phyloP scores from a whole-genome alignment of 2,888 invertebrate species.

The Eretmocerus hayati region DNA sequence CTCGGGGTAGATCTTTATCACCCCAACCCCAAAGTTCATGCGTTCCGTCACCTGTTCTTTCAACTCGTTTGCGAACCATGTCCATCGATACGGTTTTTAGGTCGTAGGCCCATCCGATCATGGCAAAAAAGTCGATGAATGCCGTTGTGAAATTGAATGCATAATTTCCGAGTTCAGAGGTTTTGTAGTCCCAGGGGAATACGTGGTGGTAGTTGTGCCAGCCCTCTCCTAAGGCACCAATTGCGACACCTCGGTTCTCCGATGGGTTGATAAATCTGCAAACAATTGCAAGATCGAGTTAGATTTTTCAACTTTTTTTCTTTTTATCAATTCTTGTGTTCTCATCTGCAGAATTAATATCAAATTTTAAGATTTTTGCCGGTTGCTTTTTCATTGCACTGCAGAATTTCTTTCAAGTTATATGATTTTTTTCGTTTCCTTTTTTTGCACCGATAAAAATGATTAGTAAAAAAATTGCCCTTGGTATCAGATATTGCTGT shows the following conservation, averaged over 20 bases:
- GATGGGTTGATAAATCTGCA: conserved; percentile 68
- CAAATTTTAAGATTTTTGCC: no score
- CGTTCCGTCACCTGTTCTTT: conserved; percentile 68
- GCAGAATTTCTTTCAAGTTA: no score
- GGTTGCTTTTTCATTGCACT: no score
- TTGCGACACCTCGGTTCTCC: conserved; percentile 68
- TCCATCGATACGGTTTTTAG: conserved; percentile 70
- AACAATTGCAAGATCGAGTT: background rate
- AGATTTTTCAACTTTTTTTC: no score
- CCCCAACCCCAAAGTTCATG: conserved; percentile 68
- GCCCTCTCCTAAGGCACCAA: conserved; percentile 75
- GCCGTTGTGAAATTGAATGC: conserved; percentile 51
- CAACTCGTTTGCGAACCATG: conserved; percentile 61
- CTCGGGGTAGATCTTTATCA: conserved; percentile 39
- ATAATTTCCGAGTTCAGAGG: conserved; percentile 79
- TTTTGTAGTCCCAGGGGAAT: conserved; percentile 89
- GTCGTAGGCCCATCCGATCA: conserved; percentile 82
- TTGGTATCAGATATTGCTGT: no score
- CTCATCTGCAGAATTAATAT: no score
- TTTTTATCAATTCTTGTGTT: no score
- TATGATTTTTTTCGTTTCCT: no score
- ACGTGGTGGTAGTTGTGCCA: conserved; percentile 89
- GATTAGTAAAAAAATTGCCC: background rate
- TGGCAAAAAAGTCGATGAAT: conserved; percentile 63
- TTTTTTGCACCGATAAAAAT: background rate